These are phyloP conservation scores for Watsonalla cultraria DNA, from an alignment of 2,888 invertebrate genomes.

Conservation along the genomic window DNA sequence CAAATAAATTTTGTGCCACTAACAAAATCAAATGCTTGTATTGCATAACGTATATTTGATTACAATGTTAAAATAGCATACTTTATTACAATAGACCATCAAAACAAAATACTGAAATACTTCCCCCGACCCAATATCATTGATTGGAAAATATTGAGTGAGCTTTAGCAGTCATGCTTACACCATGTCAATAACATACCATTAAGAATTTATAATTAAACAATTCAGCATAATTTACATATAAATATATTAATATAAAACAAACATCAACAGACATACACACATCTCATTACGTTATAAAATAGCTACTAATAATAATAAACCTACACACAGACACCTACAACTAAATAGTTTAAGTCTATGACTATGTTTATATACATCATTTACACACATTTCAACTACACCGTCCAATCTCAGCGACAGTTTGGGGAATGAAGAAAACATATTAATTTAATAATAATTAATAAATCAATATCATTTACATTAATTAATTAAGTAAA, in stretches of 20 bases:
- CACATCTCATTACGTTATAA: constrained; percentile 38
- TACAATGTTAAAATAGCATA: too few relatives aligned
- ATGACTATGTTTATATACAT: constrained; percentile 66
- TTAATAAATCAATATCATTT: too few relatives aligned
- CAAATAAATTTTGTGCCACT: too few relatives aligned
- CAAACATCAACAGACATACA: constrained; percentile 40
- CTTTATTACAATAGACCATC: too few relatives aligned
- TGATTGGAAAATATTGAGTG: too few relatives aligned
- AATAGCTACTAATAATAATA: constrained; percentile 34
- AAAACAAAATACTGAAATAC: too few relatives aligned
- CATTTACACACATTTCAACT: constrained; percentile 60
- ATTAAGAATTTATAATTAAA: constrained; percentile 4
- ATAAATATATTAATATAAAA: constrained; percentile 37
- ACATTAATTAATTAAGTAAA: not conserved
- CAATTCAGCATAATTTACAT: constrained; percentile 16
- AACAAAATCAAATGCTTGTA: too few relatives aligned
- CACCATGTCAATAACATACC: not conserved
- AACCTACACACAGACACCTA: constrained; percentile 55
- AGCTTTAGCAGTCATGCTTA: too few relatives aligned
- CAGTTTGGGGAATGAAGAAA: not conserved
- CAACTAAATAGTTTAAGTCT: constrained; percentile 48
- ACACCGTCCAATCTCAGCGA: constrained; percentile 24
- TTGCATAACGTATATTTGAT: too few relatives aligned
- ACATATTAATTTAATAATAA: not conserved
- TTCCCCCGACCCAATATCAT: too few relatives aligned